Percentiles rank a stretch among this genome's conserved stretches.
Evolutionary conservation across 2,888 invertebrate species (phyloP).

Genomic region (Frankliniella fusca): DNA sequence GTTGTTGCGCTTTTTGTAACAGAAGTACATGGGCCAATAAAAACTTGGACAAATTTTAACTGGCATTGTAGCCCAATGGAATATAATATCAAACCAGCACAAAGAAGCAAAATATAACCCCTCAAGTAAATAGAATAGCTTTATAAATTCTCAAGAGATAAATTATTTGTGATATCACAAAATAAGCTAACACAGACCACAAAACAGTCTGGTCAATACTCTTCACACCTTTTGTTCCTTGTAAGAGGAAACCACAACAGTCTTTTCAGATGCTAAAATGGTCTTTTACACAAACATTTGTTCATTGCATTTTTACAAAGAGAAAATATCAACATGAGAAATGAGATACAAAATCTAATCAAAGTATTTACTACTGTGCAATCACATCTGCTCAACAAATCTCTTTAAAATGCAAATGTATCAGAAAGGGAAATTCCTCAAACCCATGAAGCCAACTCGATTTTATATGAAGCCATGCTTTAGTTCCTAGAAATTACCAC

Average conservation of each 20-base stretch:
- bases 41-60: no score
- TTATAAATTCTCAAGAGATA: not conserved
- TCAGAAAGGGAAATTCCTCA: no score
- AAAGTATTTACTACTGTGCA: not conserved
- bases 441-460: no score
- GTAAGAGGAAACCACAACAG: not conserved
- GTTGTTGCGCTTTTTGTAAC: no score
- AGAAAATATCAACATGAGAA: not conserved
- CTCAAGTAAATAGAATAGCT: no score
- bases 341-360: not conserved
- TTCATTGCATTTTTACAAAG: not conserved
- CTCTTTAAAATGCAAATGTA: no score
- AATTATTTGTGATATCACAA: not conserved
- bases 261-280: not conserved
- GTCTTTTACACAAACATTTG: slow-evolving; percentile 18
- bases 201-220: not conserved
- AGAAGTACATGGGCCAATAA: no score
- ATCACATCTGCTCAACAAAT: not conserved
- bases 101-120: not conserved
- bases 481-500: no score
- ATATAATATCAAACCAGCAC: not conserved
- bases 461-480: no score
- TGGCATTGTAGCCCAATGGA: not conserved
- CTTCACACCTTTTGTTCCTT: not conserved
- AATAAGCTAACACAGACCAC: not conserved